A percentile compares a stretch with the other conserved stretches of the same genome.
phyloP scores from a whole-genome alignment of 2,113 vertebrate species.

The Aptenodytes patagonicus region DNA sequence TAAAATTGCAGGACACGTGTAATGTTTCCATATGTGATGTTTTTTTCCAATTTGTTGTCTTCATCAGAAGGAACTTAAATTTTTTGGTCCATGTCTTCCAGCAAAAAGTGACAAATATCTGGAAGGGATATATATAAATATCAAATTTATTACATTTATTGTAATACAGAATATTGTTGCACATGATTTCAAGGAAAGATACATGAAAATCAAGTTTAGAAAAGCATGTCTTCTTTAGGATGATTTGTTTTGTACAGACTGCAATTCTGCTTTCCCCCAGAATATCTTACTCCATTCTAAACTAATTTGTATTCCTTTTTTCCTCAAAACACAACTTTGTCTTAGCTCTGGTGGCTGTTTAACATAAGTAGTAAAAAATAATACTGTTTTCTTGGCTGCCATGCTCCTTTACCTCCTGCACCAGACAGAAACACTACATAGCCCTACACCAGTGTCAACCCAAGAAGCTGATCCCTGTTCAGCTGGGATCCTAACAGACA shows the following conservation, averaged over 20 bases:
- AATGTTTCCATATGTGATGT: not conserved
- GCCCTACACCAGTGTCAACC: accelerated
- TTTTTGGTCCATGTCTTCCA: not conserved
- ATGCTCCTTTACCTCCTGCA: not conserved
- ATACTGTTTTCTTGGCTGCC: not conserved
- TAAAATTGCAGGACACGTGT: not conserved
- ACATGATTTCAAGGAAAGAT: not conserved
- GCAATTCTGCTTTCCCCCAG: not conserved
- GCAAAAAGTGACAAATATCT: not conserved
- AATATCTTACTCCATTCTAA: not conserved
- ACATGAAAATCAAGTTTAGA: not conserved
- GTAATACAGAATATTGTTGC: not conserved
- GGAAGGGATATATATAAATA: not conserved
- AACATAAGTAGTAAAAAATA: not conserved
- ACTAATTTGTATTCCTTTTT: not conserved
- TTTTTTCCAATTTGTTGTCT: not conserved
- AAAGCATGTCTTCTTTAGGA: not conserved
- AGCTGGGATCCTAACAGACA: not conserved
- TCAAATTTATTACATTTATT: not conserved
- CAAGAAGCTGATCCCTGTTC: not conserved
- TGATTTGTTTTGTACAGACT: not conserved
- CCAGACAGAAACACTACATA: not conserved
- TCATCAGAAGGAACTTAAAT: not conserved
- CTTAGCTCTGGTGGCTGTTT: not conserved
- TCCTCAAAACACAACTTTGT: not conserved